A percentile compares a stretch with the other conserved stretches of the same genome.
phyloP scores from a whole-genome alignment of 2,888 invertebrate species.

The Protophormia terraenovae region DNA sequence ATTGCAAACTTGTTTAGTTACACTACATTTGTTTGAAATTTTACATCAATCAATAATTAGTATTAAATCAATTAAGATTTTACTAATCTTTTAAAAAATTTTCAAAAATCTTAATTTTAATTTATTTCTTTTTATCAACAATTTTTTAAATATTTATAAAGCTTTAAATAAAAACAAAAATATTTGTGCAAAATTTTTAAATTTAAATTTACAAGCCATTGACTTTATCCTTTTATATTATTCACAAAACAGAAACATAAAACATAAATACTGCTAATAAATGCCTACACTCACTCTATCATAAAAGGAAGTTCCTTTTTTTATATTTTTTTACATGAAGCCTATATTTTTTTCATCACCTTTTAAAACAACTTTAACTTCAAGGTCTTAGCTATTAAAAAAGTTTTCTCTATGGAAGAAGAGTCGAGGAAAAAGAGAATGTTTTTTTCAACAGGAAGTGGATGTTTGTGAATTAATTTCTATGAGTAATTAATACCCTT shows the following conservation, averaged over 20 bases:
- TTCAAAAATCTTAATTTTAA: too few relatives aligned
- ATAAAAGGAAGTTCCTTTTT: neutral
- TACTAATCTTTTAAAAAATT: too few relatives aligned
- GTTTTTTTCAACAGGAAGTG: neutral
- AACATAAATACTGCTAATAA: neutral
- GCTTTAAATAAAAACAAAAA: too few relatives aligned
- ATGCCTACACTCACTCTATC: neutral
- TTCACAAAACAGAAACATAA: neutral
- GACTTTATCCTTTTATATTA: neutral
- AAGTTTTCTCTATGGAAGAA: neutral
- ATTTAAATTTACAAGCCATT: neutral
- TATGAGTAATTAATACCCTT: constrained; percentile 51
- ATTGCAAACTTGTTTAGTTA: too few relatives aligned
- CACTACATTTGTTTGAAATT: too few relatives aligned
- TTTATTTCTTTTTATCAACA: too few relatives aligned
- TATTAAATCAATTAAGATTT: too few relatives aligned
- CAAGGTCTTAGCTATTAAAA: neutral
- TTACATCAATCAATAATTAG: too few relatives aligned
- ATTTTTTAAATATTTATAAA: too few relatives aligned
- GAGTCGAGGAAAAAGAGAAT: neutral
- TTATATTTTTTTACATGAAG: neutral
- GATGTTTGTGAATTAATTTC: constrained; percentile 31
- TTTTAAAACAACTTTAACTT: neutral
- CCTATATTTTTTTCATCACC: neutral
- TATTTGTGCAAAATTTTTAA: too few relatives aligned